Base-by-base conservation (phyloP, 2,888 invertebrate genomes). In the Ochlodes sylvanus region DNA sequence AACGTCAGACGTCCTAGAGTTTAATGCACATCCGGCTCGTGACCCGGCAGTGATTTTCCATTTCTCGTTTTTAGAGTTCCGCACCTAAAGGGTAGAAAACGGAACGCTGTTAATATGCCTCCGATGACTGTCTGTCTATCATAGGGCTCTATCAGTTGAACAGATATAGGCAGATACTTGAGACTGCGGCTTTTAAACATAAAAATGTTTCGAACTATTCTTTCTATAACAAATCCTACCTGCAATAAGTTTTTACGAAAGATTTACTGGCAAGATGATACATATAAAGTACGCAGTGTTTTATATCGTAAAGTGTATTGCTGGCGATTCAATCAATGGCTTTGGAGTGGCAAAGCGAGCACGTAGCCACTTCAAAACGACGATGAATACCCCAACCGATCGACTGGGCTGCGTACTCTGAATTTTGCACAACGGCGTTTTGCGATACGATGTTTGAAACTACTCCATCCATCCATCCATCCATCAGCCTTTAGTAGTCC, bases 331-430 rank as follows among this genome's bases (percentile, higher is more conserved):
- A 60, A 60, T 60, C 60, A 44, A 47, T 60, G 32, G 27, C 4
- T 60, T 44, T 60, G 47, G 60, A 60, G 15, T 58, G 27, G 7
- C n/a, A 60, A 60, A 60, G 60, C 47, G 47, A 47, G 60, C 60
- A 60, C 60, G 60, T 60, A 44, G 27, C 27, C 54, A 54, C 54
- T 54, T 54, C 54, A 54, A 14, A 27, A 54, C 54, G 27, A 17
- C 47, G 47, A 47, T 47, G 47, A 47, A 47, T 47, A 47, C 47
- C 17, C 47, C 47, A 47, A 10, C 47, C 47, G 47, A 47, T 19
- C 47, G 47, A 19, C 47, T 47, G 7, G 17, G 44, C 14, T 47
- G 5, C 17, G 47, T 47, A 47, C 47, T 47, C 10, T 19, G 19
- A 47, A 47, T 47, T 47, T 19, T 47, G 47, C 47, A 47, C 7